Evolutionary conservation across 92 coral and sea anemone genomes (phyloP).

Genomic region (Phenganax subtilis): DNA sequence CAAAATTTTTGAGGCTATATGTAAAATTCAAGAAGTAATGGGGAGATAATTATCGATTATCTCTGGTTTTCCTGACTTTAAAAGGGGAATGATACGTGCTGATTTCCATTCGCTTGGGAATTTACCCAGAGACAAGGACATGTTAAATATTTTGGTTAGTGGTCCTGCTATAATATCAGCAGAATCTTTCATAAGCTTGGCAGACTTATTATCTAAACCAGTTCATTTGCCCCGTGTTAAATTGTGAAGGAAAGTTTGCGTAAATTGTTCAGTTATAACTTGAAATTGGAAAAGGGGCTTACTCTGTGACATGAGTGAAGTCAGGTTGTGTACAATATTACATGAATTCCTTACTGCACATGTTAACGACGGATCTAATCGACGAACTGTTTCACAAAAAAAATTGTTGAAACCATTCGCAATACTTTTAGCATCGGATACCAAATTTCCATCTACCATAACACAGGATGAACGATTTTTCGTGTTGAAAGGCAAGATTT

Average conservation of each 20-base stretch:
- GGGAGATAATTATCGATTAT: slow-evolving; percentile 6
- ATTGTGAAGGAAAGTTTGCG: slow-evolving; percentile 16
- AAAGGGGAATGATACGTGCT: slow-evolving; percentile 5
- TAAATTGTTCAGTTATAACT: slow-evolving; percentile 26
- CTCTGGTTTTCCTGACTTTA: slow-evolving; percentile 17
- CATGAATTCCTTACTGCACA: background rate
- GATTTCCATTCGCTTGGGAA: background rate
- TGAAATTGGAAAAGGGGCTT: slow-evolving; percentile 26
- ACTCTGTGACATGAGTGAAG: background rate
- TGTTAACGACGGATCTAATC: slow-evolving; percentile 25
- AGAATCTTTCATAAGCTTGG: slow-evolving; percentile 6
- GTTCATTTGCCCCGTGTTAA: slow-evolving; percentile 27
- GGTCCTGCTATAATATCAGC: slow-evolving; percentile 15
- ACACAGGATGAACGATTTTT: background rate
- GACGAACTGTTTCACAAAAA: slow-evolving; percentile 37
- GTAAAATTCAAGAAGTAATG: background rate
- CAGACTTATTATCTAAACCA: slow-evolving; percentile 23
- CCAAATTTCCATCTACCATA: slow-evolving; percentile 13
- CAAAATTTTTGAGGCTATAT: slow-evolving; percentile 1
- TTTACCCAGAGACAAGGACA: slow-evolving; percentile 1
- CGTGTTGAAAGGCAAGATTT: slow-evolving; percentile 37
- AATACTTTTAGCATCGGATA: slow-evolving; percentile 19
- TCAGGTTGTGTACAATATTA: background rate
- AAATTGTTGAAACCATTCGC: slow-evolving; percentile 35
- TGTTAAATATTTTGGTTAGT: slow-evolving; percentile 7